Evolutionary conservation across 2,797 vertebrate genomes (phyloP).

Genomic region (Alosa sapidissima): DNA sequence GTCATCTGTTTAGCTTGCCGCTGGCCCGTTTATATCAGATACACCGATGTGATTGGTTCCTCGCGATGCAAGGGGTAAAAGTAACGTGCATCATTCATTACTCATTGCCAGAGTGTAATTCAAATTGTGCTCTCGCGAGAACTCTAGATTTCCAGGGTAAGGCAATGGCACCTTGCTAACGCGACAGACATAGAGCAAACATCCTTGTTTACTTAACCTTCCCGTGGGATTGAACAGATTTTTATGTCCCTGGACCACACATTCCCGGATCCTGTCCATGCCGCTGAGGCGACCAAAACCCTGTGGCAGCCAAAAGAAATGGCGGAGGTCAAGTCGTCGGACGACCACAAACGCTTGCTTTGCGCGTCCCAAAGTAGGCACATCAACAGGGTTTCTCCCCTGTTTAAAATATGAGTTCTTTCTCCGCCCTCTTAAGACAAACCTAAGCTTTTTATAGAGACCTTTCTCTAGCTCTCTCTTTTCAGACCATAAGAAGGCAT

Average conservation of each 20-base stretch:
- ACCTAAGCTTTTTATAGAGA: conserved; percentile 32
- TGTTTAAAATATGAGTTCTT: conserved; percentile 15
- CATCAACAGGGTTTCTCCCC: conserved; percentile 23
- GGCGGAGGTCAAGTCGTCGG: conserved; percentile 10
- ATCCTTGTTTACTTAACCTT: conserved; percentile 27
- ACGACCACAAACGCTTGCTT: conserved; percentile 14
- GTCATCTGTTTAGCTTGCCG: too few species aligned
- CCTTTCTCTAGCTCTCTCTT: not conserved
- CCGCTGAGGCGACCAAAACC: not conserved
- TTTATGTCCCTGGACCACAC: not conserved
- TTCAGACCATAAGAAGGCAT: conserved; percentile 25
- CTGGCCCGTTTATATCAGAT: too few species aligned
- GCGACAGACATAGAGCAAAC: not conserved
- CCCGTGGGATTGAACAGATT: conserved; percentile 1
- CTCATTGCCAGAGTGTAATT: too few species aligned
- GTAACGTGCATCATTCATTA: too few species aligned
- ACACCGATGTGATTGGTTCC: too few species aligned
- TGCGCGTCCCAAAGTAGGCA: conserved; percentile 9
- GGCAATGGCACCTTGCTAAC: not conserved
- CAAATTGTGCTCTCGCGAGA: too few species aligned
- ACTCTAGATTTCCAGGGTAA: too few species aligned
- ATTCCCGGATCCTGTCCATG: conserved; percentile 1
- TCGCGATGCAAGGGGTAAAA: too few species aligned
- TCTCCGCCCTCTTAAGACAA: conserved; percentile 8
- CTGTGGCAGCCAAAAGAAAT: conserved; percentile 15